phyloP scores from a whole-genome alignment of 2,113 vertebrate genomes.

The Carassius auratus region DNA sequence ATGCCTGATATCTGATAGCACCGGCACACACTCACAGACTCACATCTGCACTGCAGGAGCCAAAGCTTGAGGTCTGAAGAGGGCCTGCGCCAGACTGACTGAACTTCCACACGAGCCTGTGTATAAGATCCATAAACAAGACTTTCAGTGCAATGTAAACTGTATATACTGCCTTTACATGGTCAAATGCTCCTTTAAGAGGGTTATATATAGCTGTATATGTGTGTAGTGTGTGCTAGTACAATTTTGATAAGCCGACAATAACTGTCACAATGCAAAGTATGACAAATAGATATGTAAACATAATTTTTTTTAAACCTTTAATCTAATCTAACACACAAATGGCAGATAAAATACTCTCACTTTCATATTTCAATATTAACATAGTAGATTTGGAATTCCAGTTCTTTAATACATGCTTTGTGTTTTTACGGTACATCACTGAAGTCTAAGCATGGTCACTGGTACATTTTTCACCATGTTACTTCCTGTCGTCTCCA shows the following conservation, averaged over 20 bases:
- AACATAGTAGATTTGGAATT: neutral
- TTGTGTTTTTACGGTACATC: neutral
- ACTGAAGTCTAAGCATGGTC: neutral
- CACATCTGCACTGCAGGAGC: constrained; percentile 44
- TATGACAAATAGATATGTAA: neutral
- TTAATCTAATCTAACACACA: neutral
- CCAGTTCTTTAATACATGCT: neutral
- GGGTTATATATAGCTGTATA: neutral
- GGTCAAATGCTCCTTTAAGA: neutral
- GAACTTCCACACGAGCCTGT: neutral
- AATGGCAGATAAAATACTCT: neutral
- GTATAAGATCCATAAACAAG: constrained; percentile 14
- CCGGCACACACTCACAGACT: constrained; percentile 60
- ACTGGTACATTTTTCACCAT: neutral
- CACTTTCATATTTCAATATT: neutral
- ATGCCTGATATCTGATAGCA: constrained; percentile 92
- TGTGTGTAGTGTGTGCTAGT: neutral
- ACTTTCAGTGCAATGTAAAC: neutral
- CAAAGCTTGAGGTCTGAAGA: constrained; percentile 18
- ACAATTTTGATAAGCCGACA: neutral
- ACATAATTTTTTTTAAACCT: neutral
- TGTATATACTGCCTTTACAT: neutral
- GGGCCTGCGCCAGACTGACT: neutral
- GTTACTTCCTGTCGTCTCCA: constrained; percentile 8
- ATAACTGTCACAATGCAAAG: neutral